Evolutionary conservation across 2,113 vertebrate genomes (phyloP).

Genomic region (Odontophorus gujanensis): DNA sequence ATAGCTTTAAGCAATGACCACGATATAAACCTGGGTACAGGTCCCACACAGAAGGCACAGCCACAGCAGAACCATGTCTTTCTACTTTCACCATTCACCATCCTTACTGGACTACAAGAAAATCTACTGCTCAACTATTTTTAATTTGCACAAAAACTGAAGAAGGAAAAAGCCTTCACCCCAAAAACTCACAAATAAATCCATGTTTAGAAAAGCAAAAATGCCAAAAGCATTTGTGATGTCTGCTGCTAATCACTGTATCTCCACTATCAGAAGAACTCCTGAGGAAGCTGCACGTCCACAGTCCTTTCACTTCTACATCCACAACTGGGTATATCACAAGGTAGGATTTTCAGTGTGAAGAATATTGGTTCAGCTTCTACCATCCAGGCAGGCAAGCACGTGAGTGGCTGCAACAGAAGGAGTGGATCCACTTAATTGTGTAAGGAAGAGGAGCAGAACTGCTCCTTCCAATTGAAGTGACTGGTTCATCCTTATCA

Average conservation of each 20-base stretch:
- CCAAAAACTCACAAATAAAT: background rate
- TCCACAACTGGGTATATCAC: background rate
- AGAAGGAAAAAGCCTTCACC: background rate
- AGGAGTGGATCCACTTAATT: accelerated
- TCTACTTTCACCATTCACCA: background rate
- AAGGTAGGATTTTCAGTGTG: background rate
- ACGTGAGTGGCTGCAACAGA: background rate
- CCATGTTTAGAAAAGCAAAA: background rate
- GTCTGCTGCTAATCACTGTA: background rate
- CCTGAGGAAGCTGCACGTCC: accelerated
- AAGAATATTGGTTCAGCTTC: background rate
- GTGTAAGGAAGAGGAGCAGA: background rate
- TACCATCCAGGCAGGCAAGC: background rate
- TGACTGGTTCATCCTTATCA: accelerated
- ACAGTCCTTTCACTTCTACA: background rate
- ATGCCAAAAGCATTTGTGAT: background rate
- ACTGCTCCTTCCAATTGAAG: background rate
- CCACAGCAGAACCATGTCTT: background rate
- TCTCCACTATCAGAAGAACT: background rate
- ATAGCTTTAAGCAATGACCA: background rate
- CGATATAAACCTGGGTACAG: background rate
- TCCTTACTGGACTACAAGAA: background rate
- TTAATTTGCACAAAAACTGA: background rate
- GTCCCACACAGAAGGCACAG: background rate
- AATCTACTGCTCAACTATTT: background rate